A percentile compares a stretch with the other conserved stretches of the same genome.
Evolutionary conservation across 2,888 invertebrate species (phyloP).

Genomic region (Aethes cnicana): DNA sequence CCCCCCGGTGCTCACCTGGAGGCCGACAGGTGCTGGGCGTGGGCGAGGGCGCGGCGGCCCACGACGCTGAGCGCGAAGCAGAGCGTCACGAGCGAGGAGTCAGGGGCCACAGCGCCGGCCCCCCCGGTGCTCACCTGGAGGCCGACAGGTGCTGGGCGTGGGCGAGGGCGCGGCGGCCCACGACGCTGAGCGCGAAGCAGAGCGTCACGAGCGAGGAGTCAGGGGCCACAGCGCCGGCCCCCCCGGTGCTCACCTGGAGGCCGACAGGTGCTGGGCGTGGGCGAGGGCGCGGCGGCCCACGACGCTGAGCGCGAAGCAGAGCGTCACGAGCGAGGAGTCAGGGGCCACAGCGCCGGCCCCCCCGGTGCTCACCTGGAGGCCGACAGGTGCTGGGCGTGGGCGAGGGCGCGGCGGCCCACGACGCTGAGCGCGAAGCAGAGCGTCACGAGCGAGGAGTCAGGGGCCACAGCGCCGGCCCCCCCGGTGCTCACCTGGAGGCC

Average conservation of each 20-base stretch:
- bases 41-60: slow-evolving; percentile 91
- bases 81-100: slow-evolving; percentile 88
- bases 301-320: slow-evolving; percentile 83
- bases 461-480: too few species aligned
- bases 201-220: slow-evolving; percentile 88
- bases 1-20: slow-evolving; percentile 85
- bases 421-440: not conserved
- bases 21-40: slow-evolving; percentile 92
- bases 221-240: too few species aligned
- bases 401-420: too few species aligned
- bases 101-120: too few species aligned
- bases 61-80: slow-evolving; percentile 93
- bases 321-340: not conserved
- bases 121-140: slow-evolving; percentile 84
- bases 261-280: slow-evolving; percentile 90
- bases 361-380: not conserved
- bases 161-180: slow-evolving; percentile 92
- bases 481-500: not conserved
- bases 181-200: slow-evolving; percentile 91
- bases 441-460: not conserved
- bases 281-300: slow-evolving; percentile 49
- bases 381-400: not conserved
- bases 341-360: too few species aligned
- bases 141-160: slow-evolving; percentile 93
- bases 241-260: slow-evolving; percentile 91